phyloP scores from a whole-genome alignment of 1,140 invertebrate species.

The Centruroides sculpturatus region DNA sequence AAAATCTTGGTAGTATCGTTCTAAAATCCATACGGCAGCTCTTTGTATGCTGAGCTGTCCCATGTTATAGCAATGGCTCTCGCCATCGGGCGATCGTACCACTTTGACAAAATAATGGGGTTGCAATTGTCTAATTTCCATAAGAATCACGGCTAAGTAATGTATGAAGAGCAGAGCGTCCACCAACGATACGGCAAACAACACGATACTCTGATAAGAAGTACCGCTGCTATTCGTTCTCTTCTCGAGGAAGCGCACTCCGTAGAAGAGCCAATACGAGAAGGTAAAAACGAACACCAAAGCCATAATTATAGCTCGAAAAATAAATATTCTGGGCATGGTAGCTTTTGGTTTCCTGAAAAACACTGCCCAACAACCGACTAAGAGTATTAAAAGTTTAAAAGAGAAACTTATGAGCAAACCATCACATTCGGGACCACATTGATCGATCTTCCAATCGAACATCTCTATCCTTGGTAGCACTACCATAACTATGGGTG shows the following conservation, averaged over 20 bases:
- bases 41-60: constrained; percentile 88
- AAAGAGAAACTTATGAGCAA: constrained; percentile 79
- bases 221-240: constrained; percentile 19
- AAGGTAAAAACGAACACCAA: constrained; percentile 85
- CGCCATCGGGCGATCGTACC: constrained; percentile 86
- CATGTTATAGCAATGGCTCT: constrained; percentile 50
- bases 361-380: constrained; percentile 76
- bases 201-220: constrained; percentile 44
- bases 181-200: constrained; percentile 74
- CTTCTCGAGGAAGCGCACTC: constrained; percentile 57
- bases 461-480: constrained; percentile 63
- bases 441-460: constrained; percentile 31
- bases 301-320: constrained; percentile 69
- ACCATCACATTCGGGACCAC: constrained; percentile 76
- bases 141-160: constrained; percentile 78
- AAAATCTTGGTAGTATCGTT: constrained; percentile 93
- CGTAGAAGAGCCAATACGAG: constrained; percentile 95
- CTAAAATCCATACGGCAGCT: constrained; percentile 82
- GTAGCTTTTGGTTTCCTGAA: constrained; percentile 54
- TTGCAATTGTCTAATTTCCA: constrained; percentile 81
- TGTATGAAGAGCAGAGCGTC: constrained; percentile 91
- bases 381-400: constrained; percentile 74
- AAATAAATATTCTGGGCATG: constrained; percentile 86
- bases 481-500: constrained; percentile 85
- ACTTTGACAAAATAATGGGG: constrained; percentile 79